Evolutionary conservation across 1,140 invertebrate genomes (phyloP).

Genomic region (fruit fly (Drosophila melanogaster)): DNA sequence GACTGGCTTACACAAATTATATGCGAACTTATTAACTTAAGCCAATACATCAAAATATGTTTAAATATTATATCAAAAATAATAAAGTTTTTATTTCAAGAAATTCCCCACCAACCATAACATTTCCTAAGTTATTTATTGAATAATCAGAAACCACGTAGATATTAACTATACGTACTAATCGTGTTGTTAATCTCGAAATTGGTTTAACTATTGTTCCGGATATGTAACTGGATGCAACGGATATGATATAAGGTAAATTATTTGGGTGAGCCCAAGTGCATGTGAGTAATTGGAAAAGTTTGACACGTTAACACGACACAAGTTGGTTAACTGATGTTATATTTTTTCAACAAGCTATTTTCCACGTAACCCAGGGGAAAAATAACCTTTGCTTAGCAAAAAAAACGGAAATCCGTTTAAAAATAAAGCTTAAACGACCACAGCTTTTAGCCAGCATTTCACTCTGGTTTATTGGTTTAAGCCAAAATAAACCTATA

Average conservation of each 20-base stretch:
- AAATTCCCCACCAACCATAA: neutral
- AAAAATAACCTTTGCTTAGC: neutral
- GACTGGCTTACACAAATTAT: conserved; percentile 7
- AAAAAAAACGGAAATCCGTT: neutral
- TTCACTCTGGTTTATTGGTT: neutral
- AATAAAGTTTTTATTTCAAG: neutral
- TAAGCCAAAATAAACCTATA: neutral
- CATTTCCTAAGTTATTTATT: too few species aligned
- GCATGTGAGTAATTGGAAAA: conserved; percentile 23
- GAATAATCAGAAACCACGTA: too few species aligned
- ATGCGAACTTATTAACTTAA: neutral
- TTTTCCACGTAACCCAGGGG: neutral
- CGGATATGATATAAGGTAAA: neutral
- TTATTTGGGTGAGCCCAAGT: neutral
- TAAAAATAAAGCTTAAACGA: neutral
- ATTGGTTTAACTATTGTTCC: conserved; percentile 1
- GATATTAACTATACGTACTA: neutral
- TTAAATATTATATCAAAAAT: neutral
- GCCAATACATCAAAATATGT: too few species aligned
- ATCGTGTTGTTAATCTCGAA: neutral
- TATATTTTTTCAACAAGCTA: neutral
- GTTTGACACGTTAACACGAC: conserved; percentile 7
- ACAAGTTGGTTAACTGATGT: neutral
- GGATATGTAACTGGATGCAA: conserved; percentile 19
- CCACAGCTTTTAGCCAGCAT: neutral